A percentile compares a stretch with the other conserved stretches of the same genome.
phyloP scores from a whole-genome alignment of 2,113 vertebrate species.

The Datnioides undecimradiatus region DNA sequence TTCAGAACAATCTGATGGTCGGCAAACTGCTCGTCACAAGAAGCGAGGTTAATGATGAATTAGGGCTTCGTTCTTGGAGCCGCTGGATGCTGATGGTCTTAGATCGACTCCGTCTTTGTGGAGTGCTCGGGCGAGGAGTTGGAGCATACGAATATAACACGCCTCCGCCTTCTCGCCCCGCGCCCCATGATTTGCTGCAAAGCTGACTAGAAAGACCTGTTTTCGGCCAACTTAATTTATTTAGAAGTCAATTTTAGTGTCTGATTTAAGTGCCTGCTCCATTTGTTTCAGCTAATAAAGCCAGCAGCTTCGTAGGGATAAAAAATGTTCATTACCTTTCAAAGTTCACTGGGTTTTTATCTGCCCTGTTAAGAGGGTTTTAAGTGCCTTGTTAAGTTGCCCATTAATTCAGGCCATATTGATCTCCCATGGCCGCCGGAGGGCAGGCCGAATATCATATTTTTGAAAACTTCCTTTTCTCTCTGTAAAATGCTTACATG shows the following conservation, averaged over 20 bases:
- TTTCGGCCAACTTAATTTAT: constrained; percentile 64
- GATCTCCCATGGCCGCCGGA: constrained; percentile 57
- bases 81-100: constrained; percentile 16
- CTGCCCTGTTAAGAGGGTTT: constrained; percentile 76
- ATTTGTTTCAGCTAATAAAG: constrained; percentile 77
- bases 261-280: constrained; percentile 64
- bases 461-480: constrained; percentile 62
- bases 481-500: constrained; percentile 62
- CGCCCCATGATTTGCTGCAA: constrained; percentile 18
- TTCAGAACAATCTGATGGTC: constrained; percentile 16
- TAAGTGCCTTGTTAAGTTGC: constrained; percentile 81
- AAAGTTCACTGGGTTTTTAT: constrained; percentile 80
- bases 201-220: constrained; percentile 15
- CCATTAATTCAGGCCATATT: constrained; percentile 78
- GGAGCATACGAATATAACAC: not conserved
- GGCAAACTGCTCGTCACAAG: not conserved
- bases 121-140: not conserved
- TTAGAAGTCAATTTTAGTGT: constrained; percentile 69
- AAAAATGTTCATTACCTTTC: constrained; percentile 80
- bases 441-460: constrained; percentile 66
- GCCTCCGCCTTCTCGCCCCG: not conserved
- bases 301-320: constrained; percentile 55
- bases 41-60: constrained; percentile 52
- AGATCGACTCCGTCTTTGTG: constrained; percentile 39
- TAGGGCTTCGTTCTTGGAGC: constrained; percentile 28